A percentile compares a stretch with the other conserved stretches of the same genome.
Conservation (phyloP, 92 coral and sea anemone species). For the Phenganax stokvisi region DNA sequence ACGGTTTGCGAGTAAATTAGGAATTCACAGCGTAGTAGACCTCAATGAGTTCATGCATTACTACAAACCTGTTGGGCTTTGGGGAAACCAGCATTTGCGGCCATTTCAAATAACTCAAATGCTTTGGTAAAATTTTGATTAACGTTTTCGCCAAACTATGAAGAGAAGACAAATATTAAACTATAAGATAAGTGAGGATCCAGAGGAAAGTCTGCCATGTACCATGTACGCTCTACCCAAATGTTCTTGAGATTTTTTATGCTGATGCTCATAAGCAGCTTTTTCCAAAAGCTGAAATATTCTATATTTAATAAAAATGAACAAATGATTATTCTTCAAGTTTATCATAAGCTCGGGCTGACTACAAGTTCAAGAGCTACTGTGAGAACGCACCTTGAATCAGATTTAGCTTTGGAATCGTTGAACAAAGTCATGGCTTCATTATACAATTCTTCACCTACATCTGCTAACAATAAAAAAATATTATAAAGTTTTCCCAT, state of each 20-base stretch:
- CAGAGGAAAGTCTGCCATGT: not conserved
- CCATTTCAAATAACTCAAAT: conserved; percentile 55
- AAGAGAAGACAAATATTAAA: not conserved
- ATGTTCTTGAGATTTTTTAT: conserved; percentile 77
- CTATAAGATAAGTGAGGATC: not conserved
- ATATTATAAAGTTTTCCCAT: not conserved
- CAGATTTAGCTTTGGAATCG: conserved; percentile 46
- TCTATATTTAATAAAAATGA: not conserved
- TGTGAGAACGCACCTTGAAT: conserved; percentile 61
- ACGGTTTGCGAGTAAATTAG: no score
- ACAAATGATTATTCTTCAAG: not conserved
- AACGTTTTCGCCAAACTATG: conserved; percentile 87
- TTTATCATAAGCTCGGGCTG: not conserved
- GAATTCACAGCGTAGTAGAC: no score
- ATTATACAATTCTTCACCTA: conserved; percentile 69
- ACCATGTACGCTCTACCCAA: conserved; percentile 80
- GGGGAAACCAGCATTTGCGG: conserved; percentile 79
- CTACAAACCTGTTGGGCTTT: conserved; percentile 83
- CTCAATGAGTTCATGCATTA: not conserved
- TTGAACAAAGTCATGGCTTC: conserved; percentile 79
- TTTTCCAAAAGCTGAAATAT: conserved; percentile 57
- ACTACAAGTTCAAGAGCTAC: no score
- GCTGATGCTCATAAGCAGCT: conserved; percentile 75
- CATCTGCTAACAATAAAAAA: conserved; percentile 57
- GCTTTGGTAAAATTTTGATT: conserved; percentile 84